phyloP scores from a whole-genome alignment of 2,797 vertebrate genomes.

The Acanthurus leucopareius region DNA sequence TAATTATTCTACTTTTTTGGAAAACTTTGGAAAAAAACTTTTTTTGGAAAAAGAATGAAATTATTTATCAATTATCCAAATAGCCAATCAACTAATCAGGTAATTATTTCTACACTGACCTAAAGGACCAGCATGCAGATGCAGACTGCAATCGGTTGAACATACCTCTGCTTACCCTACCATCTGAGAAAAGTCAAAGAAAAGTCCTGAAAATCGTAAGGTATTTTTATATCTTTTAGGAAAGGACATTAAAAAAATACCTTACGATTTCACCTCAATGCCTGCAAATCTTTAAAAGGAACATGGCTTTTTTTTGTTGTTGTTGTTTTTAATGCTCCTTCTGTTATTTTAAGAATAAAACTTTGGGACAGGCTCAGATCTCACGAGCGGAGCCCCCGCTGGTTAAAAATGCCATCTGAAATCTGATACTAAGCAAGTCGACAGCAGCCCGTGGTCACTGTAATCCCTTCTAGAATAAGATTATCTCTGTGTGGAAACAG shows the following conservation, averaged over 20 bases:
- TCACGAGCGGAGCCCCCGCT: constrained; percentile 33
- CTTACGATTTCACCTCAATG: neutral
- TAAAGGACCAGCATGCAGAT: no score
- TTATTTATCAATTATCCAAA: no score
- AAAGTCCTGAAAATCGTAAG: no score
- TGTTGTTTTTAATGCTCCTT: constrained; percentile 6
- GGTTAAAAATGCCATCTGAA: constrained; percentile 66
- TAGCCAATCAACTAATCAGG: no score
- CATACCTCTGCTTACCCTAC: no score
- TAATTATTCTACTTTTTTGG: no score
- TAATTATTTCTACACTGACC: no score
- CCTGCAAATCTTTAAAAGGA: neutral
- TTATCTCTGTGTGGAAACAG: constrained; percentile 67
- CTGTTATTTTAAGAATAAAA: constrained; percentile 43
- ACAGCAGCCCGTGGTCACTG: constrained; percentile 59
- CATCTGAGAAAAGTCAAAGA: no score
- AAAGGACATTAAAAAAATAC: neutral
- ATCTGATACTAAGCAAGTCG: constrained; percentile 61
- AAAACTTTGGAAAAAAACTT: no score
- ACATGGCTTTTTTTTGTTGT: neutral
- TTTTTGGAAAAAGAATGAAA: no score
- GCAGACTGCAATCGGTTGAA: no score
- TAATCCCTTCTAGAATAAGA: constrained; percentile 72
- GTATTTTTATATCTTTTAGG: no score
- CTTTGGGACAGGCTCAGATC: constrained; percentile 20